These are phyloP conservation scores for Arctocebus calabarensis DNA, from an alignment of 2,797 vertebrate genomes.

Conservation along the genomic window DNA sequence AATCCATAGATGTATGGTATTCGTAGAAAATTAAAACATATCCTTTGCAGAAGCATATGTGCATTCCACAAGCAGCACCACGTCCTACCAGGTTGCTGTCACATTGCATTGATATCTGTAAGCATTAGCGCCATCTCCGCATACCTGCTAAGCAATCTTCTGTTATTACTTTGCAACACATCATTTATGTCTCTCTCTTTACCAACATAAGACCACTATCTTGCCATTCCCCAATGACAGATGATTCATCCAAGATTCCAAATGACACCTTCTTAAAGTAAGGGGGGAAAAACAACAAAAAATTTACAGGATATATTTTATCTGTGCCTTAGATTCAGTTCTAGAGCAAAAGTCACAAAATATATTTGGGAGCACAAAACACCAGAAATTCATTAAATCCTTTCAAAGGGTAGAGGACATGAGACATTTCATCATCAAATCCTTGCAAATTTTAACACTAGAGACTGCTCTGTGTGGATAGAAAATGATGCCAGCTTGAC, in stretches of 20 bases:
- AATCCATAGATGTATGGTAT: not conserved
- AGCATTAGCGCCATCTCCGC: slow-evolving; percentile 75
- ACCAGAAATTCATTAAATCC: not conserved
- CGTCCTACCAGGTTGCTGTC: slow-evolving; percentile 73
- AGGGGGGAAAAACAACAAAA: not conserved
- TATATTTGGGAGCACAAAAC: not conserved
- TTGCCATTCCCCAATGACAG: slow-evolving; percentile 73
- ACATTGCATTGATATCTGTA: slow-evolving; percentile 1
- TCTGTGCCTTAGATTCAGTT: slow-evolving; percentile 1
- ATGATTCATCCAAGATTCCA: slow-evolving; percentile 72
- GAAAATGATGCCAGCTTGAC: not conserved
- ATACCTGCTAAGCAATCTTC: slow-evolving; percentile 80
- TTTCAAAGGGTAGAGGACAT: slow-evolving; percentile 4
- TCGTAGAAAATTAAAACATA: slow-evolving; percentile 65
- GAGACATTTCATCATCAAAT: not conserved
- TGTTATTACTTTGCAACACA: slow-evolving; percentile 80
- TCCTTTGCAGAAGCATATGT: not conserved
- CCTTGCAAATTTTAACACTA: slow-evolving; percentile 37
- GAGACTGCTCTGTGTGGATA: not conserved
- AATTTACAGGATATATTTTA: not conserved
- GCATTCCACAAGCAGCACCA: slow-evolving; percentile 33
- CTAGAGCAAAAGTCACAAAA: slow-evolving; percentile 48
- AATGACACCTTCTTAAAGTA: not conserved
- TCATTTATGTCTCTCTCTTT: slow-evolving; percentile 79
- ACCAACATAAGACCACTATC: slow-evolving; percentile 79